Evolutionary conservation across 2,797 vertebrate genomes (phyloP), one percentile per base, ranked within the genome.

Genomic region (Cossypha polioptera): DNA sequence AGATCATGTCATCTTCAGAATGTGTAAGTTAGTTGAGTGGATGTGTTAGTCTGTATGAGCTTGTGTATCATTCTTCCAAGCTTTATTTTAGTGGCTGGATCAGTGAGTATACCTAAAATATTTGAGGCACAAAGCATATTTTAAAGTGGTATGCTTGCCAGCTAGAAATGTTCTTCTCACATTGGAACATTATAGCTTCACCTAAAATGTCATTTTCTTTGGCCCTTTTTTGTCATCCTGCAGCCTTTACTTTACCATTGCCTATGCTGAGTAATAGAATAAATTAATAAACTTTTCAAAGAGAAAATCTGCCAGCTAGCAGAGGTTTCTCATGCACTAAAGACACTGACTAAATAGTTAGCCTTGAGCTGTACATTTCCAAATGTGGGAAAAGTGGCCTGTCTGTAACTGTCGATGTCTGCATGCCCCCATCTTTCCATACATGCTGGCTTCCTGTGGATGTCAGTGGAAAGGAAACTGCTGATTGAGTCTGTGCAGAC

Each of bases 401-500:
- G 82, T 90, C 72, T 88, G 58, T 93, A 92, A 85, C 86, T 93
- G 79, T 90, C 93, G 88, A 81, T 94, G 72, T 97, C 88, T 94
- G 88, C 78, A 9, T 94, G 81, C 83, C 92, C 88, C 87, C 79
- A 95, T 93, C 89, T 96, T 94, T 92, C 92, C 93, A 91, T 95
- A 77, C 63, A 42, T 91, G 71, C 88, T 89, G 87, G 84, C 92
- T 94, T 97, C 92, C 94, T 95, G 88, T 96, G 86, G 45, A 90
- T 95, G 92, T 96, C 93, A 96, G 84, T 94, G 67, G 88, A 95
- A 90, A 87, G 88, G 91, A 97, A 95, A 91, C 92, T 96, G 95
- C 89, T 96, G 95, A 97, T 92, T 96, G 95, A 96, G 92, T 92
- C 91, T 91, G 73, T 96, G 86, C 90, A 95, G 94, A 83, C 94